These are phyloP conservation scores for Proteles cristata DNA, from an alignment of 2,113 vertebrate species.

Conservation along the genomic window DNA sequence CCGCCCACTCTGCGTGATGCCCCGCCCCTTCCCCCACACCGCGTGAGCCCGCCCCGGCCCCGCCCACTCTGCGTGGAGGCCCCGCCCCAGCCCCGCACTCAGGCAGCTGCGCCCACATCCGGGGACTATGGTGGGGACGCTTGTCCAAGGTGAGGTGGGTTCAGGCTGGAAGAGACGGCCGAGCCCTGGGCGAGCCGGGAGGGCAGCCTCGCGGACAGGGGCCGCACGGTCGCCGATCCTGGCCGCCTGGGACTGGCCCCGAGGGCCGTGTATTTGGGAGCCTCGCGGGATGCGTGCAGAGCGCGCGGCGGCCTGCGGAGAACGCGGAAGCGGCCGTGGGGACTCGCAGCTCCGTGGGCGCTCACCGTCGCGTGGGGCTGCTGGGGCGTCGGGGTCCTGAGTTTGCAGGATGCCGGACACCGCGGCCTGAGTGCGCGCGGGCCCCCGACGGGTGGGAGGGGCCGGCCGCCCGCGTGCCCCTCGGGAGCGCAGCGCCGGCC, in stretches of 20 bases:
- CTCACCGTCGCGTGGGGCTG: background rate
- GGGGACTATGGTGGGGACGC: accelerated
- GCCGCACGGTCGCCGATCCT: accelerated
- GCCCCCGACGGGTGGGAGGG: too few species aligned
- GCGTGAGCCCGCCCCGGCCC: too few species aligned
- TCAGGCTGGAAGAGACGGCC: background rate
- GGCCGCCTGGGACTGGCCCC: background rate
- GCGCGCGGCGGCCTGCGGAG: accelerated
- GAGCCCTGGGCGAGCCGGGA: background rate
- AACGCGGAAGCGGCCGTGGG: background rate
- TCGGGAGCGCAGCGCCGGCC: background rate
- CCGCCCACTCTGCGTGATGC: too few species aligned
- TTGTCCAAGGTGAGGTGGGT: background rate
- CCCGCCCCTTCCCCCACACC: too few species aligned
- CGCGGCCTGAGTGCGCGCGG: too few species aligned
- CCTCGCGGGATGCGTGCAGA: background rate
- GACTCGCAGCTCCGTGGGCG: background rate
- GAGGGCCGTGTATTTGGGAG: background rate
- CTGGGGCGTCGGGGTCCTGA: background rate
- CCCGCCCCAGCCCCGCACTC: background rate
- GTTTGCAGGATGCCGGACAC: too few species aligned
- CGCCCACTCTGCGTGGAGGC: background rate
- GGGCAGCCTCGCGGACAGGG: background rate
- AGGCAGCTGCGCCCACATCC: background rate
- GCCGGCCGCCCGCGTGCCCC: too few species aligned